A percentile compares a stretch with the other conserved stretches of the same genome.
These are phyloP conservation scores for Apotomis capreana DNA, from an alignment of 2,888 invertebrate species.

Conservation along the genomic window DNA sequence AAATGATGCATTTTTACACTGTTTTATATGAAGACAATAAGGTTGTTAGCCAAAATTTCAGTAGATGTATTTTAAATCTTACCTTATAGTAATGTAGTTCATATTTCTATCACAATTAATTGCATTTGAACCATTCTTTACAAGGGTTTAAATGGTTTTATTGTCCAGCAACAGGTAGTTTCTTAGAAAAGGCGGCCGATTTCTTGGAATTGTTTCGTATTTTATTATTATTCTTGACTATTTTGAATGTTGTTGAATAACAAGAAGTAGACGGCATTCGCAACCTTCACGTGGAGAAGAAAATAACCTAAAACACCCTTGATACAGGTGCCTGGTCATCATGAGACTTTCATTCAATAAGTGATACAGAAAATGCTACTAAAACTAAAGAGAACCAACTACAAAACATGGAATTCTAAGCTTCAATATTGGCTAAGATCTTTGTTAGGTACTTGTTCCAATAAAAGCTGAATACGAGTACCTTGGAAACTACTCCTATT, in stretches of 20 bases:
- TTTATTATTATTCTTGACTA: constrained; percentile 24
- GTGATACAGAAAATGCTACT: too few relatives aligned
- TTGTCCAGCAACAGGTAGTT: constrained; percentile 48
- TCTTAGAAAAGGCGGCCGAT: constrained; percentile 46
- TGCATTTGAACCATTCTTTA: not conserved
- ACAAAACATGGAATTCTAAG: too few relatives aligned
- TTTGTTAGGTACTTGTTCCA: too few relatives aligned
- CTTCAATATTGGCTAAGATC: too few relatives aligned
- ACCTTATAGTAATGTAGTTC: not conserved
- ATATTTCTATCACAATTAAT: not conserved
- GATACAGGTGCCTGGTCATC: too few relatives aligned
- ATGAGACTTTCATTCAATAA: too few relatives aligned
- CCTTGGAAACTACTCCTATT: too few relatives aligned
- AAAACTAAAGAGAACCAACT: too few relatives aligned
- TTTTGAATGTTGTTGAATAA: not conserved
- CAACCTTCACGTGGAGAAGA: too few relatives aligned
- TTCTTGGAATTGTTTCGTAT: constrained; percentile 47
- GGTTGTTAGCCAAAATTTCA: not conserved
- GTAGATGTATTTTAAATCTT: not conserved
- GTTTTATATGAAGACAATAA: not conserved
- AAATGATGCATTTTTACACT: constrained; percentile 24
- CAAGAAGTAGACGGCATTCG: too few relatives aligned
- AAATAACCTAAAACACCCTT: too few relatives aligned
- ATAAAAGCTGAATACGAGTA: too few relatives aligned
- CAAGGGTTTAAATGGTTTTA: not conserved